These are phyloP conservation scores for Elanoides forficatus DNA, from an alignment of 2,113 vertebrate species.

Conservation along the genomic window DNA sequence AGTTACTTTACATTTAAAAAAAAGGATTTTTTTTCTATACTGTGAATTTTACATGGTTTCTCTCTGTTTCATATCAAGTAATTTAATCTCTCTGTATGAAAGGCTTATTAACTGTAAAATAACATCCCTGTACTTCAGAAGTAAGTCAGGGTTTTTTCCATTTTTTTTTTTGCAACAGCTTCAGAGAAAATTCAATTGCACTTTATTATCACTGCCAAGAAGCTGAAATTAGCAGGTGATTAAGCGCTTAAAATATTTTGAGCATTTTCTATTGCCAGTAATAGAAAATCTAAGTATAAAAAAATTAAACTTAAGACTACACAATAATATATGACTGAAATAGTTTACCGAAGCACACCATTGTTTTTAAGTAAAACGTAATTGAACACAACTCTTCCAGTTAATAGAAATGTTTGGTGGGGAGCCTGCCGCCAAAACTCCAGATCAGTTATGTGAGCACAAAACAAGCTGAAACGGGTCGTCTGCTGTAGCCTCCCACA, in stretches of 20 bases:
- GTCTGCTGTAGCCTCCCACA: neutral
- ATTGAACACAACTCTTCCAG: neutral
- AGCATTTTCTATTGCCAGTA: neutral
- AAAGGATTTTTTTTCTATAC: neutral
- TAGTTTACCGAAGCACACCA: neutral
- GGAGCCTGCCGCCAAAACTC: neutral
- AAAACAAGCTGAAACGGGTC: neutral
- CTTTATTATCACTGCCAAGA: conserved; percentile 32
- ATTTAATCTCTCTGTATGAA: conserved; percentile 13
- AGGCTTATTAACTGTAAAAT: conserved; percentile 42
- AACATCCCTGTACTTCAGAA: conserved; percentile 10
- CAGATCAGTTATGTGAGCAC: neutral
- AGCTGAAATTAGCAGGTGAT: conserved; percentile 32
- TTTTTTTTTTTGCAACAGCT: neutral
- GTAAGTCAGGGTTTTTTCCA: neutral
- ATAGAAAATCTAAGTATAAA: neutral
- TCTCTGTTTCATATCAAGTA: neutral
- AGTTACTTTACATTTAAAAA: neutral
- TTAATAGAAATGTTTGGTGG: neutral
- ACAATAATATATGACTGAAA: neutral
- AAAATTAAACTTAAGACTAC: neutral
- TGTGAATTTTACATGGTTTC: neutral
- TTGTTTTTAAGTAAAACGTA: neutral
- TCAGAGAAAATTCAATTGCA: conserved; percentile 34
- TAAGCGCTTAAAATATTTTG: conserved; percentile 31